Evolutionary conservation across 2,113 vertebrate genomes (phyloP).

Genomic region (Emberiza fucata): DNA sequence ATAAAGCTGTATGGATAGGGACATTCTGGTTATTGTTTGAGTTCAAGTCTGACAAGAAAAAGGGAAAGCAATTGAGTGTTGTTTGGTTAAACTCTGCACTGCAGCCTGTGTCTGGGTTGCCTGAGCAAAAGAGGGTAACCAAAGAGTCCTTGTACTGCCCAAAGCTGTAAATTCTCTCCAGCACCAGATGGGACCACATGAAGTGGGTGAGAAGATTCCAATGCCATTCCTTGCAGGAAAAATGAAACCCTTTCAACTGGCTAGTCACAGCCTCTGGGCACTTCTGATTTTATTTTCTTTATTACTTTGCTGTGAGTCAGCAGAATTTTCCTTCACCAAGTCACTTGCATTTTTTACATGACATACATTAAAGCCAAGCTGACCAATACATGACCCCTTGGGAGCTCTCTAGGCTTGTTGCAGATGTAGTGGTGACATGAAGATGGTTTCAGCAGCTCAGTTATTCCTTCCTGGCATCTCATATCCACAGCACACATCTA

Average conservation of each 20-base stretch:
- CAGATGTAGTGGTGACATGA: neutral
- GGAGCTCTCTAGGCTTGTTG: neutral
- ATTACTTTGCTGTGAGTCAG: constrained; percentile 3
- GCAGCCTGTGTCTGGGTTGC: neutral
- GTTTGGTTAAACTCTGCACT: constrained; percentile 34
- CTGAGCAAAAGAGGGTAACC: neutral
- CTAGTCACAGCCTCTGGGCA: neutral
- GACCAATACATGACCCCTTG: neutral
- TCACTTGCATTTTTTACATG: constrained; percentile 17
- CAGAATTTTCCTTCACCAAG: neutral
- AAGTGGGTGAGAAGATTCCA: constrained; percentile 7
- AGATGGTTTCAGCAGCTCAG: neutral
- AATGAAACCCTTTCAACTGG: constrained; percentile 32
- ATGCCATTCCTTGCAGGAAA: neutral
- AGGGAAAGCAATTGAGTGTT: neutral
- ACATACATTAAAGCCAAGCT: neutral
- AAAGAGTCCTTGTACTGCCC: neutral
- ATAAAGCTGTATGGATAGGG: neutral
- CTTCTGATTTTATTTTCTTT: neutral
- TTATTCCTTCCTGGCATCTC: neutral
- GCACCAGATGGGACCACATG: neutral
- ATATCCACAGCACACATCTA: neutral
- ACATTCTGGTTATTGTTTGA: constrained; percentile 2
- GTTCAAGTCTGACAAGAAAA: neutral
- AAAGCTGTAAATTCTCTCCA: constrained; percentile 23